phyloP scores from a whole-genome alignment of 2,797 vertebrate genomes.

The Rhodeus uyekii region DNA sequence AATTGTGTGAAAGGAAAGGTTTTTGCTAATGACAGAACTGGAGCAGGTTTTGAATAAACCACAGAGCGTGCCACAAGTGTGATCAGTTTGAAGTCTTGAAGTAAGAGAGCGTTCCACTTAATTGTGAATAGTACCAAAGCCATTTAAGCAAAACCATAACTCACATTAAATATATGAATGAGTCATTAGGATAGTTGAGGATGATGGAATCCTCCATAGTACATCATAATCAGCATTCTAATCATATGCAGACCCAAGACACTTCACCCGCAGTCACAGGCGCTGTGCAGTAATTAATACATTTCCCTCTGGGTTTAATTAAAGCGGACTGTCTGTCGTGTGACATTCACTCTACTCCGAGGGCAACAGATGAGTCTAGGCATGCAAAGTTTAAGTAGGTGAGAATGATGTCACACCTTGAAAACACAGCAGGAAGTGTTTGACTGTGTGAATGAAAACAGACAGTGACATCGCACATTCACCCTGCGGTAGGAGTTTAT shows the following conservation, averaged over 20 bases:
- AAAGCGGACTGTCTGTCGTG: slow-evolving; percentile 68
- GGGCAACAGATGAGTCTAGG: slow-evolving; percentile 56
- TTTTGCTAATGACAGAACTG: neutral
- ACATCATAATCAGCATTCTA: slow-evolving; percentile 67
- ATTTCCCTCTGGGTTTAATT: slow-evolving; percentile 80
- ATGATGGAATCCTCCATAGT: slow-evolving; percentile 54
- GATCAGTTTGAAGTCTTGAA: neutral
- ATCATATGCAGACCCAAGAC: slow-evolving; percentile 63
- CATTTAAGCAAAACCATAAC: neutral
- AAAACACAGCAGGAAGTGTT: slow-evolving; percentile 22
- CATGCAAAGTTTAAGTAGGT: slow-evolving; percentile 66
- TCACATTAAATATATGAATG: slow-evolving; percentile 1
- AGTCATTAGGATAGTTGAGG: slow-evolving; percentile 18
- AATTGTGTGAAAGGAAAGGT: neutral
- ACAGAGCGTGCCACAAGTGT: neutral
- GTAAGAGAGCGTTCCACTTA: neutral
- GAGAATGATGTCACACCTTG: slow-evolving; percentile 43
- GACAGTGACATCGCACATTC: neutral
- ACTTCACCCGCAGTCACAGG: slow-evolving; percentile 53
- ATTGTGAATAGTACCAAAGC: neutral
- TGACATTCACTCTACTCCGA: slow-evolving; percentile 66
- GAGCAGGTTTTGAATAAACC: neutral
- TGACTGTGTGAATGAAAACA: slow-evolving; percentile 32
- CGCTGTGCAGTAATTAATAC: slow-evolving; percentile 71
- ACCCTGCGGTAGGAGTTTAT: neutral